These are phyloP conservation scores for Okamejei kenojei DNA, from an alignment of 2,797 vertebrate species.

Conservation along the genomic window DNA sequence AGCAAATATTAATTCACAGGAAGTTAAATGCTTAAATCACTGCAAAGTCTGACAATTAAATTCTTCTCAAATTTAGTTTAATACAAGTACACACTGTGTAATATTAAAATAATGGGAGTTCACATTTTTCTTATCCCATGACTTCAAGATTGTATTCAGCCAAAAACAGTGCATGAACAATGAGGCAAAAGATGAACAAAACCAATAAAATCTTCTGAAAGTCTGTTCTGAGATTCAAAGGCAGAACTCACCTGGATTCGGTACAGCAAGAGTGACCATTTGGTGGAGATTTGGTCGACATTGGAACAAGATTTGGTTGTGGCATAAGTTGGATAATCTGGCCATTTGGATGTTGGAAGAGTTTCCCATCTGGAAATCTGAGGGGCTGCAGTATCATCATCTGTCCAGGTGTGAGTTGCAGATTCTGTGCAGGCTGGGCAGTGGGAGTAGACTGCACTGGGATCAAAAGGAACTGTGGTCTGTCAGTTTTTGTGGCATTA, in stretches of 20 bases:
- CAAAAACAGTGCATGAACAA: not conserved
- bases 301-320: conserved; percentile 46
- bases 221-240: not conserved
- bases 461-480: conserved; percentile 62
- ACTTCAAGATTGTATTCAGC: no score
- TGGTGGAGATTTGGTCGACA: conserved; percentile 54
- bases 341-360: conserved; percentile 70
- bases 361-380: conserved; percentile 59
- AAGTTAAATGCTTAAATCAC: not conserved
- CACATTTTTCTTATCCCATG: no score
- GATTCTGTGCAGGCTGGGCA: conserved; percentile 50
- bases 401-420: conserved; percentile 51
- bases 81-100: not conserved
- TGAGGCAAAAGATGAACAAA: not conserved
- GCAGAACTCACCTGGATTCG: conserved; percentile 61
- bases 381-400: conserved; percentile 73
- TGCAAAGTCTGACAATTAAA: not conserved
- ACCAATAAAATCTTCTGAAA: not conserved
- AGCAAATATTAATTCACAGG: not conserved
- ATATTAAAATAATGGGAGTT: not conserved
- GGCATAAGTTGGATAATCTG: conserved; percentile 85
- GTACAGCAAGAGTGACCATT: conserved; percentile 46
- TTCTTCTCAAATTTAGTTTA: not conserved
- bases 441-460: conserved; percentile 60
- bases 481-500: conserved; percentile 53